Evolutionary conservation across 2,888 invertebrate species (phyloP), one percentile per base, ranked within the genome.

Genomic region (Parasteatoda lunata): DNA sequence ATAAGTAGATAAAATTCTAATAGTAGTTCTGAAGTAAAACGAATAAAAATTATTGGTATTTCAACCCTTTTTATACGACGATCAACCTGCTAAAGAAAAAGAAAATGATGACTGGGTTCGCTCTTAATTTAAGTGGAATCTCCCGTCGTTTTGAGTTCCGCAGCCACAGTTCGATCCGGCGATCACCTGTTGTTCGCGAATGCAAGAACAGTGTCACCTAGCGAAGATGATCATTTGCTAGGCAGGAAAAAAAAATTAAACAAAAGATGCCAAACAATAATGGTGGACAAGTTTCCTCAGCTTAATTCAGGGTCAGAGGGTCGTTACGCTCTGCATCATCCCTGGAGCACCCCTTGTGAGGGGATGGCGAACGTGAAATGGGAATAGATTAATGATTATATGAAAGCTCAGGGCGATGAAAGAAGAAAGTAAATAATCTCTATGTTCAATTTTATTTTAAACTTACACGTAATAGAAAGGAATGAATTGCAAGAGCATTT

Each of bases 231-330:
- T 30, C 30, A 59, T 59, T 59, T 59, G 59, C 59, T 8, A n/a
- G n/a, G 59, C 59, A 59, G 8, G n/a, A 7, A 13, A 59, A 59
- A 59, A 59, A 59, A 9, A 59, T 7, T 11, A 59, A 59, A 59
- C 13, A 11, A 59, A 59, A 11, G 59, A 59, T 9, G n/a, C 30
- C 9, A n/a, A 59, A 59, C 9, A 8, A 59, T 59, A 59, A 59
- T 59, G n/a, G 59, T 13, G 59, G 59, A 59, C 59, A n/a, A 59
- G 59, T 59, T 59, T 59, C 59, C 11, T 13, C 9, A 9, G 9
- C 59, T 59, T 59, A 59, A 59, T 59, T 59, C 59, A 59, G 59
- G 59, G 59, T 59, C 59, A 59, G n/a, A n/a, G n/a, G 59, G 59
- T 59, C 59, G 59, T 59, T 59, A 5, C 59, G 59, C 59, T 59